phyloP scores from a whole-genome alignment of 2,113 vertebrate species.

The Halichoerus grypus region DNA sequence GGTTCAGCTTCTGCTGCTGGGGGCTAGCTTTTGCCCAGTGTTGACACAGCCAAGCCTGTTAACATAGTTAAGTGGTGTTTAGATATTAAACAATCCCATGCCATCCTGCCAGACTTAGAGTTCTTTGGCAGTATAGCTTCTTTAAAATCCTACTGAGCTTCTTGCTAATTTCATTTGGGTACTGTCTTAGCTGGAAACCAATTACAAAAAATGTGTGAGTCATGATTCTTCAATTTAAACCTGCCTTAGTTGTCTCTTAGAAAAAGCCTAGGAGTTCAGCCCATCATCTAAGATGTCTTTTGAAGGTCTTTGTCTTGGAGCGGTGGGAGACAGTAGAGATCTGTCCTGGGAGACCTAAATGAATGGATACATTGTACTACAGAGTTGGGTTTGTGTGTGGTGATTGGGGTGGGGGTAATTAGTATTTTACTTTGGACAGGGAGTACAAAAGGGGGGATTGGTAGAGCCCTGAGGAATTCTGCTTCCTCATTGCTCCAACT shows the following conservation, averaged over 20 bases:
- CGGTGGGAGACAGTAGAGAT: neutral
- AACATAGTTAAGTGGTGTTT: neutral
- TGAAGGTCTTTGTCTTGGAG: neutral
- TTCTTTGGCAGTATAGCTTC: neutral
- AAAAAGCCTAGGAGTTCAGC: neutral
- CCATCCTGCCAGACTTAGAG: neutral
- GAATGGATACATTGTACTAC: accelerated
- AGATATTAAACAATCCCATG: neutral
- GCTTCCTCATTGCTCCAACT: neutral
- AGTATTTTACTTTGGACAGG: neutral
- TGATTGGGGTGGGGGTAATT: neutral
- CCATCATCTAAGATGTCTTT: neutral
- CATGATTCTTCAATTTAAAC: neutral
- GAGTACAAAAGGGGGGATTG: neutral
- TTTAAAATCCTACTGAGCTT: neutral
- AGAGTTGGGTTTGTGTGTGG: neutral
- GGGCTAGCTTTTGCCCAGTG: neutral
- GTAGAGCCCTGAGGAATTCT: neutral
- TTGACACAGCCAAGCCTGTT: neutral
- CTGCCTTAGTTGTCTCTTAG: neutral
- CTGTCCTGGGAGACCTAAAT: neutral
- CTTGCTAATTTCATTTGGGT: neutral
- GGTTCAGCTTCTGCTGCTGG: neutral
- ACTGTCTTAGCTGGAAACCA: neutral
- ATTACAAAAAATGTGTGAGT: neutral